A percentile compares a stretch with the other conserved stretches of the same genome.
Conservation (phyloP, 2,888 invertebrate species). For the Lutraria lutraria region DNA sequence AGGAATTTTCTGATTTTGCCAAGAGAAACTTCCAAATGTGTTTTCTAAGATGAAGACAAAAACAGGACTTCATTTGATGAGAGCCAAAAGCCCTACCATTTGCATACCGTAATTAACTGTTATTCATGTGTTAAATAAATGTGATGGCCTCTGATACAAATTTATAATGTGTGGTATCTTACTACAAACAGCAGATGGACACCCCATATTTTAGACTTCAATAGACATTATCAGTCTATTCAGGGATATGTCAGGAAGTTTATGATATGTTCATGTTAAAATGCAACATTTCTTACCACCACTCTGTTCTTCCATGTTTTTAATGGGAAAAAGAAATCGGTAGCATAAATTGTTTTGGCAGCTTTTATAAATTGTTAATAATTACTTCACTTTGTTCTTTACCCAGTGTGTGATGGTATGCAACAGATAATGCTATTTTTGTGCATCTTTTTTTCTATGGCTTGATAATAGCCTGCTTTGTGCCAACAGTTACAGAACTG, state of each 20-base stretch:
- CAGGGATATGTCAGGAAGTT: not conserved
- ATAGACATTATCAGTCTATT: not conserved
- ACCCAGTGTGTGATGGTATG: not conserved
- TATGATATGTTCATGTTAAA: constrained; percentile 2
- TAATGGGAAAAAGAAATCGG: not conserved
- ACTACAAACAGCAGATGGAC: not conserved
- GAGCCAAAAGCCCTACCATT: not conserved
- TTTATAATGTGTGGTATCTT: too few relatives aligned
- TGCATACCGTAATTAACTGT: not conserved
- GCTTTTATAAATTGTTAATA: constrained; percentile 19
- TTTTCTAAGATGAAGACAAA: not conserved
- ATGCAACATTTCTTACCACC: not conserved
- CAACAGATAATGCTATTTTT: constrained; percentile 1
- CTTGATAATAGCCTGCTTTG: not conserved
- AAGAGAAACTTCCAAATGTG: not conserved
- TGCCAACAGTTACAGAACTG: not conserved
- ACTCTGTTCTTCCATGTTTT: not conserved
- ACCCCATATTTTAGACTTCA: not conserved
- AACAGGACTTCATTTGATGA: not conserved
- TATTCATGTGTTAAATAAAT: not conserved
- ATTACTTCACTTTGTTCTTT: constrained; percentile 15
- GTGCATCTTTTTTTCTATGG: not conserved
- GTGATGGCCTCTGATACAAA: too few relatives aligned
- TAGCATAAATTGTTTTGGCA: constrained; percentile 23
- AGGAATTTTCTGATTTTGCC: not conserved